These are phyloP conservation scores for Globia sparganii DNA, from an alignment of 2,888 invertebrate species.

Conservation along the genomic window DNA sequence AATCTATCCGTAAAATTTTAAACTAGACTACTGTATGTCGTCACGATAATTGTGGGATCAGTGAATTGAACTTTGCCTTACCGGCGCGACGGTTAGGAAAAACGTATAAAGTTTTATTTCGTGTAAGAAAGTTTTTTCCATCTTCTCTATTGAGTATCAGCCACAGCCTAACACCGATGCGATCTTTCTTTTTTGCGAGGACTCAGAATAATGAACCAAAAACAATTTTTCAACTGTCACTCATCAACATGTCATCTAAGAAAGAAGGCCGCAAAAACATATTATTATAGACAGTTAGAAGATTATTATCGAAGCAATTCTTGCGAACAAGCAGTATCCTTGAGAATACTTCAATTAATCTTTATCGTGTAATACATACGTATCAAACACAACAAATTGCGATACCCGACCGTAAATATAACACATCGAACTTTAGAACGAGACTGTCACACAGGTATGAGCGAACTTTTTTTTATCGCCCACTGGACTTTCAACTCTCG, in stretches of 20 bases:
- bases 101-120: not conserved
- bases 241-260: not conserved
- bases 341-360: conserved; percentile 30
- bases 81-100: not conserved
- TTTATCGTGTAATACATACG: conserved; percentile 31
- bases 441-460: not conserved
- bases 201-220: too few species aligned
- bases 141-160: not conserved
- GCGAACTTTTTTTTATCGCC: not conserved
- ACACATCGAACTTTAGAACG: not conserved
- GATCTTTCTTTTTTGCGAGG: not conserved
- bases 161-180: not conserved
- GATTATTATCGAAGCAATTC: conserved; percentile 33
- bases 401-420: not conserved
- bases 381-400: conserved; percentile 15
- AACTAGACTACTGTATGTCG: not conserved
- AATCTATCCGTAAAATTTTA: not conserved
- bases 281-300: not conserved
- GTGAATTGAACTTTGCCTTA: not conserved
- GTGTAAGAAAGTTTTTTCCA: not conserved
- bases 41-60: not conserved
- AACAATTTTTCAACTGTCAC: not conserved
- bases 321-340: conserved; percentile 3
- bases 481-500: not conserved
- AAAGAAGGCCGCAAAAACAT: conserved; percentile 9